Evolutionary conservation across 2,113 vertebrate genomes (phyloP).

Genomic region (Lathamus discolor): DNA sequence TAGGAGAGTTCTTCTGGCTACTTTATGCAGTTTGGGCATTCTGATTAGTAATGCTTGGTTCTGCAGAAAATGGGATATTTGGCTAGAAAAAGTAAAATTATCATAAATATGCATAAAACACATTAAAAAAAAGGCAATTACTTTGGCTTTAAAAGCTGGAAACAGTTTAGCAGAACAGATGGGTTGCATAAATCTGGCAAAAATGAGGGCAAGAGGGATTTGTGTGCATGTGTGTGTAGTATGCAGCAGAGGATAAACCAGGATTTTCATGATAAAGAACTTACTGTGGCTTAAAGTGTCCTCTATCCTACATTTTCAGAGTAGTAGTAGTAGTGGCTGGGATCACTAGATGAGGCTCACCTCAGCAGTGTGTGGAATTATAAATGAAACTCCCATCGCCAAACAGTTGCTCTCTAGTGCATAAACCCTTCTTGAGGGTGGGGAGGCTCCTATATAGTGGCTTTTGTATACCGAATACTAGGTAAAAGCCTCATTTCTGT

Average conservation of each 20-base stretch:
- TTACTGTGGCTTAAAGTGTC: background rate
- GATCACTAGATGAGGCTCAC: background rate
- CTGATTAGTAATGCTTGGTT: background rate
- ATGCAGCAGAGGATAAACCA: background rate
- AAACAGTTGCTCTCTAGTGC: background rate
- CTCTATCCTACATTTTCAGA: background rate
- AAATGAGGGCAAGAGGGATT: slow-evolving; percentile 36
- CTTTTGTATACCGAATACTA: background rate
- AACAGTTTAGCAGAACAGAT: slow-evolving; percentile 44
- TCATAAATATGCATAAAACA: background rate
- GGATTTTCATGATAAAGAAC: background rate
- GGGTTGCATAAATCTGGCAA: slow-evolving; percentile 14
- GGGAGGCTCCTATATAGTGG: background rate
- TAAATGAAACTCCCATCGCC: accelerated
- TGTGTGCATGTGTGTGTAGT: background rate
- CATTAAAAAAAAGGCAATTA: background rate
- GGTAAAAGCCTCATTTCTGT: background rate
- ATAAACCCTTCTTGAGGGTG: background rate
- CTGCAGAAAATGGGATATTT: background rate
- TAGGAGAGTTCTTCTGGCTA: background rate
- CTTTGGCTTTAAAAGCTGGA: background rate
- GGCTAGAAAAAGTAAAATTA: background rate
- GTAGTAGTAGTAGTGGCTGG: background rate
- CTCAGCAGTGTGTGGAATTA: background rate
- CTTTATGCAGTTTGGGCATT: background rate